Percentiles rank a stretch among this genome's conserved stretches.
phyloP scores from a whole-genome alignment of 2,113 vertebrate species.

The Chinchilla lanigera region DNA sequence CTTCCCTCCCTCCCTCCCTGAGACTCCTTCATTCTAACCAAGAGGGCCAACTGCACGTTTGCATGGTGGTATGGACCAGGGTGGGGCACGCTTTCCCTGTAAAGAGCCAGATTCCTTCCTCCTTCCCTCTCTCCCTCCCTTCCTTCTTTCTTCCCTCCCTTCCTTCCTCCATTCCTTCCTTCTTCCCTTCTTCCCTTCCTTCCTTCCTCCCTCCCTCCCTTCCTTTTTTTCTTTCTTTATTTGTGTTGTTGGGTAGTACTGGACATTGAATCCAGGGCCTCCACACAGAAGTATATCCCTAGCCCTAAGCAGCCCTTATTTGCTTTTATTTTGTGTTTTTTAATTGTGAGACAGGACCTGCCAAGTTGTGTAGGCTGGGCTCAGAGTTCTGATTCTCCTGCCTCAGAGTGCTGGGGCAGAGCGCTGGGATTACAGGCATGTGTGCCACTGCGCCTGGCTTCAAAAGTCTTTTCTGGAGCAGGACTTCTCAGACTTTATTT shows the following conservation, averaged over 20 bases:
- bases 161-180: too few species aligned
- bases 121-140: too few species aligned
- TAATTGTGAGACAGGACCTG: not conserved
- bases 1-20: not conserved
- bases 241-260: not conserved
- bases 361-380: not conserved
- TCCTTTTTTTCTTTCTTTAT: not conserved
- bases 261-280: not conserved
- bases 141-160: rapidly evolving
- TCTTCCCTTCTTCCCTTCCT: too few species aligned
- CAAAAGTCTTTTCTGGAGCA: not conserved
- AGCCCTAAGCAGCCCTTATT: not conserved
- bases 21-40: not conserved
- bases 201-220: too few species aligned
- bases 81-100: not conserved
- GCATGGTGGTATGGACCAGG: not conserved
- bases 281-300: not conserved
- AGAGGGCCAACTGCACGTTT: constrained; percentile 15
- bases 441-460: not conserved
- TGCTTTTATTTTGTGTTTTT: not conserved
- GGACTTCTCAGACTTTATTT: not conserved
- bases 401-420: not conserved
- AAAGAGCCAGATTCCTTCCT: not conserved
- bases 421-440: not conserved
- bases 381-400: not conserved